Evolutionary conservation across 2,888 invertebrate species (phyloP).

Genomic region (Archips crataeganus): DNA sequence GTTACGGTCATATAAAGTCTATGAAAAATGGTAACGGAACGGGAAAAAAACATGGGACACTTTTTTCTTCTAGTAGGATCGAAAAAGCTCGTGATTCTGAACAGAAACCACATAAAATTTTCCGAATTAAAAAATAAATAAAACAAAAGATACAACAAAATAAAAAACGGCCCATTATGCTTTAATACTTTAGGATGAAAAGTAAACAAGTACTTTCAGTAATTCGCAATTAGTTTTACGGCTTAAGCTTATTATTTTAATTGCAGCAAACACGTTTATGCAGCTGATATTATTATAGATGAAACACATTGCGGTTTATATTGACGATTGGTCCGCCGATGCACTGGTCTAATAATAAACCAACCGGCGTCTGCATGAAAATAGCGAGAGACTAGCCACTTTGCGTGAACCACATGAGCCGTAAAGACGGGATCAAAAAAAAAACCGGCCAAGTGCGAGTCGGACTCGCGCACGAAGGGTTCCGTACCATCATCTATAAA

Average conservation of each 20-base stretch:
- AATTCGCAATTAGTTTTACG: conserved; percentile 21
- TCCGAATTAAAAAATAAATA: too few species aligned
- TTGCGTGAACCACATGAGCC: conserved; percentile 66
- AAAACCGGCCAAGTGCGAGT: too few species aligned
- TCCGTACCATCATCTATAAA: too few species aligned
- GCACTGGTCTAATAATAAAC: conserved; percentile 47
- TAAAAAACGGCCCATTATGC: background rate
- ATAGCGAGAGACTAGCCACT: conserved; percentile 54
- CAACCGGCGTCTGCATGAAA: conserved; percentile 48
- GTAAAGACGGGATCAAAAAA: conserved; percentile 55
- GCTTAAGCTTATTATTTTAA: conserved; percentile 15
- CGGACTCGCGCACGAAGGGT: too few species aligned
- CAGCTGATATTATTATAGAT: conserved; percentile 26
- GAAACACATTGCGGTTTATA: conserved; percentile 23
- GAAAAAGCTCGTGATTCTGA: too few species aligned
- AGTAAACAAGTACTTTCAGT: background rate
- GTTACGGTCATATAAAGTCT: too few species aligned
- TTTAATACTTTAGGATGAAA: conserved; percentile 5
- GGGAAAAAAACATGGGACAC: too few species aligned
- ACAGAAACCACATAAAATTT: too few species aligned
- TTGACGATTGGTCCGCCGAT: conserved; percentile 29
- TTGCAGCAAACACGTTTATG: conserved; percentile 15
- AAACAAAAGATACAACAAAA: too few species aligned
- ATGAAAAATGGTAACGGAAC: too few species aligned
- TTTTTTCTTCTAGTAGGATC: too few species aligned